Evolutionary conservation across 2,797 vertebrate species (phyloP).

Genomic region (Scleropages formosus): DNA sequence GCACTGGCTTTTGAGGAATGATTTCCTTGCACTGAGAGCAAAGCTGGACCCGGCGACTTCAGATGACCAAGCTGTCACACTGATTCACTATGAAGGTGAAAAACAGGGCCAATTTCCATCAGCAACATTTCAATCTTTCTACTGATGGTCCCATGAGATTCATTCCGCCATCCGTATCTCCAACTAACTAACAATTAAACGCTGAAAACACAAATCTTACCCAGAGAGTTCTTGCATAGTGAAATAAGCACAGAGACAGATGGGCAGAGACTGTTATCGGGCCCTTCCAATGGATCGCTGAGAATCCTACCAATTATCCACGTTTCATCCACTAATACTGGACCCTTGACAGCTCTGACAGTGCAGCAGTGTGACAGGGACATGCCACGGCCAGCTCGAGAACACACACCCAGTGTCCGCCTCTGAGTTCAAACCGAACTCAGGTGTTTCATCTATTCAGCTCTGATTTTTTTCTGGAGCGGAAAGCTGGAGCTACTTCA

Average conservation of each 20-base stretch:
- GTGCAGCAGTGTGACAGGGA: neutral
- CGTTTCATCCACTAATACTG: no score
- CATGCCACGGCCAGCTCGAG: no score
- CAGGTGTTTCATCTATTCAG: constrained; percentile 13
- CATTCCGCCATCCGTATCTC: neutral
- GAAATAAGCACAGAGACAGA: neutral
- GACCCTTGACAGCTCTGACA: no score
- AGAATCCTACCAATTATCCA: neutral
- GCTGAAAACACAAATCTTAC: neutral
- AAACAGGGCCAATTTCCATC: neutral
- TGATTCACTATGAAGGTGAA: neutral
- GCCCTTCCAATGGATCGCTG: neutral
- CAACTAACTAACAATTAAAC: constrained; percentile 11
- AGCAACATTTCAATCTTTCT: neutral
- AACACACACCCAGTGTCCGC: neutral
- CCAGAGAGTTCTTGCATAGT: neutral
- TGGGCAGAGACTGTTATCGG: neutral
- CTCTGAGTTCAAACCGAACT: neutral
- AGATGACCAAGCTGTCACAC: neutral
- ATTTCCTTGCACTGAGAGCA: neutral
- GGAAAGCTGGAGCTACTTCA: neutral
- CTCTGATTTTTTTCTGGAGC: neutral
- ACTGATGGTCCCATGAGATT: neutral
- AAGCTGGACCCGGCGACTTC: neutral
- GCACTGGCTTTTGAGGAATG: neutral